phyloP scores from a whole-genome alignment of 2,113 vertebrate species.

The Alces alces region DNA sequence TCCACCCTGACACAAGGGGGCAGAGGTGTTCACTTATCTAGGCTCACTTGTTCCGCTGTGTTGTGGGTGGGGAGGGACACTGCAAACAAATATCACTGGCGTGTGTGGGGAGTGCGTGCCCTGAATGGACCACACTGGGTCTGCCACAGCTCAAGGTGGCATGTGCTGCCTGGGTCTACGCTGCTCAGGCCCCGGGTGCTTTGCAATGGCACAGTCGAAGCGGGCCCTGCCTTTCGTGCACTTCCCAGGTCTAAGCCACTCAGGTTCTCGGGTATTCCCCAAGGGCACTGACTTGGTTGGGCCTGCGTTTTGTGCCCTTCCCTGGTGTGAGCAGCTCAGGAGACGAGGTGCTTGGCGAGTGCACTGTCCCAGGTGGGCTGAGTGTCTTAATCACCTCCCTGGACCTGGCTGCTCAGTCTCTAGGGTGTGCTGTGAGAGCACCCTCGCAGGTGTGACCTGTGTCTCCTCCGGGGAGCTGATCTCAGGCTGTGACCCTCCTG shows the following conservation, averaged over 20 bases:
- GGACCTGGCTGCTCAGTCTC: accelerated
- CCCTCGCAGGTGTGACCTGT: neutral
- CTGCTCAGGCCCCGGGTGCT: neutral
- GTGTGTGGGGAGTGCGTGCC: neutral
- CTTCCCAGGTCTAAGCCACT: neutral
- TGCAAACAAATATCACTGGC: neutral
- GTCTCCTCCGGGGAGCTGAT: neutral
- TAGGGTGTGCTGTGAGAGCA: neutral
- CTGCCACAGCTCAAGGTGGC: too few relatives aligned
- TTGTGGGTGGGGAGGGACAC: neutral
- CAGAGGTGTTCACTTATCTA: neutral
- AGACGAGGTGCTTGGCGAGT: neutral
- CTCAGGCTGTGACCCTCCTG: neutral
- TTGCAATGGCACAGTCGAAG: neutral
- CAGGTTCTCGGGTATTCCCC: neutral
- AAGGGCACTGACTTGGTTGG: neutral
- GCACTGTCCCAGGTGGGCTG: neutral
- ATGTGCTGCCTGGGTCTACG: neutral
- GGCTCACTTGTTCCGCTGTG: neutral
- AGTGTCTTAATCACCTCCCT: neutral
- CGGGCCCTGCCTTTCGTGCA: neutral
- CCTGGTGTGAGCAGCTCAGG: neutral
- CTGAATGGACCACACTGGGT: neutral
- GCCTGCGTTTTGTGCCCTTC: neutral
- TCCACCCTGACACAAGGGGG: neutral